A percentile compares a stretch with the other conserved stretches of the same genome.
Conservation (phyloP, 2,797 vertebrate genomes). For the Psittacula derbiana region DNA sequence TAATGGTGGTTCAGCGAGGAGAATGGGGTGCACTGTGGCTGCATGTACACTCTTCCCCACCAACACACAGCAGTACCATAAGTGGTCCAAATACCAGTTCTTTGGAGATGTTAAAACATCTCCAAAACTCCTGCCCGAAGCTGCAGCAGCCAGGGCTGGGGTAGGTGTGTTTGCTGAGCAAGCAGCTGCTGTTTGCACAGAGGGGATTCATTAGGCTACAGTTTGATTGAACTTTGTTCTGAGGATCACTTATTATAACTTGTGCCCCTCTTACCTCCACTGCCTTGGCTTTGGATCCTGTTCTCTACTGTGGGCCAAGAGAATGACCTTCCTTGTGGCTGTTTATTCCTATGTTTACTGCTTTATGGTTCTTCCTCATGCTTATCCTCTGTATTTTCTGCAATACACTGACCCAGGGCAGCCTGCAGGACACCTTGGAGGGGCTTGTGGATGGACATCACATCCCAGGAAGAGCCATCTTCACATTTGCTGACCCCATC, state of each 20-base stretch:
- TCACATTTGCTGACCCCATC: too few relatives aligned
- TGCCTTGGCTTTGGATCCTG: background rate
- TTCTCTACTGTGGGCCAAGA: background rate
- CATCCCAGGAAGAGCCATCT: background rate
- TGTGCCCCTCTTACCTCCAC: background rate
- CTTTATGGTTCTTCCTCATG: background rate
- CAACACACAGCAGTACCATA: rapidly evolving
- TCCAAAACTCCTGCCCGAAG: background rate
- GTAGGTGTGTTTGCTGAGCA: slow-evolving; percentile 46
- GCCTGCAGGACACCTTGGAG: background rate
- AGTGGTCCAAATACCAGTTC: background rate
- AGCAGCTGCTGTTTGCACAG: slow-evolving; percentile 45
- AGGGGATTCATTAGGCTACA: background rate
- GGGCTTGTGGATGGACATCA: background rate
- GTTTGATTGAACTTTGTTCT: slow-evolving; percentile 44
- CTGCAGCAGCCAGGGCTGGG: background rate
- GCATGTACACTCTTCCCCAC: too few relatives aligned
- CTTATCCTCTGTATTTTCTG: background rate
- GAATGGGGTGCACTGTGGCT: background rate
- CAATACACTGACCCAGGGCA: rapidly evolving
- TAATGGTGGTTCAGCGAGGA: background rate
- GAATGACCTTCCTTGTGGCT: background rate
- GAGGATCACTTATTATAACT: background rate
- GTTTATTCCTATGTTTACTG: background rate
- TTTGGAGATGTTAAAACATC: background rate